These are phyloP conservation scores for Eupeodes luniger DNA, from an alignment of 2,888 invertebrate species.

Conservation along the genomic window DNA sequence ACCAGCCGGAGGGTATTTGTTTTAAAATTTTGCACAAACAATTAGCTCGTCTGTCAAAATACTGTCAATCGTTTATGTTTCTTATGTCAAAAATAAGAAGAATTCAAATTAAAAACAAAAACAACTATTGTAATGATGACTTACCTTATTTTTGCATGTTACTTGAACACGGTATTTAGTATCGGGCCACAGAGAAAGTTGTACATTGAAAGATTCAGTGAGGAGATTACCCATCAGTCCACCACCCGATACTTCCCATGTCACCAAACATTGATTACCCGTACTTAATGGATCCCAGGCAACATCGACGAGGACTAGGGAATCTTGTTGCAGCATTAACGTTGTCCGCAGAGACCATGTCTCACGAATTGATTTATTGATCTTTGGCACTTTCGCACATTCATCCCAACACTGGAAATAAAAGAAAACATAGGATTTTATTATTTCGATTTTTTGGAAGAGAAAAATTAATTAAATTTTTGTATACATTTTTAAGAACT, in stretches of 20 bases:
- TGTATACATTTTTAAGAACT: too few relatives aligned
- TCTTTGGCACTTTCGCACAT: slow-evolving; percentile 81
- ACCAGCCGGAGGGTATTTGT: slow-evolving; percentile 48
- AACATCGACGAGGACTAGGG: slow-evolving; percentile 83
- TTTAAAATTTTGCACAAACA: slow-evolving; percentile 69
- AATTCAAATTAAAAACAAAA: background rate
- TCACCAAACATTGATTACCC: slow-evolving; percentile 83
- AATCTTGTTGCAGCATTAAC: slow-evolving; percentile 83
- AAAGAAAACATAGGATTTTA: slow-evolving; percentile 50
- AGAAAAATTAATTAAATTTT: background rate
- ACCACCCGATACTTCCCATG: slow-evolving; percentile 84
- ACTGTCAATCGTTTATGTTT: slow-evolving; percentile 52
- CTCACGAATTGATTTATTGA: slow-evolving; percentile 81
- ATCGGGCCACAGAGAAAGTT: slow-evolving; percentile 83
- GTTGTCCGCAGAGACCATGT: slow-evolving; percentile 82
- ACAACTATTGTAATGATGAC: slow-evolving; percentile 15
- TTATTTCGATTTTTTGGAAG: background rate
- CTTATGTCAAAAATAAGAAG: slow-evolving; percentile 17
- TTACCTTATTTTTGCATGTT: slow-evolving; percentile 84
- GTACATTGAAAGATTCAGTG: slow-evolving; percentile 83
- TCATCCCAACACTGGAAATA: slow-evolving; percentile 83
- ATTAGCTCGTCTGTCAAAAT: slow-evolving; percentile 69
- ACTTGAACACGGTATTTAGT: slow-evolving; percentile 84
- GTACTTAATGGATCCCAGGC: slow-evolving; percentile 82
- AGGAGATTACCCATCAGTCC: slow-evolving; percentile 84